phyloP scores from a whole-genome alignment of 1,140 invertebrate species.

The Vollenhovia emeryi region DNA sequence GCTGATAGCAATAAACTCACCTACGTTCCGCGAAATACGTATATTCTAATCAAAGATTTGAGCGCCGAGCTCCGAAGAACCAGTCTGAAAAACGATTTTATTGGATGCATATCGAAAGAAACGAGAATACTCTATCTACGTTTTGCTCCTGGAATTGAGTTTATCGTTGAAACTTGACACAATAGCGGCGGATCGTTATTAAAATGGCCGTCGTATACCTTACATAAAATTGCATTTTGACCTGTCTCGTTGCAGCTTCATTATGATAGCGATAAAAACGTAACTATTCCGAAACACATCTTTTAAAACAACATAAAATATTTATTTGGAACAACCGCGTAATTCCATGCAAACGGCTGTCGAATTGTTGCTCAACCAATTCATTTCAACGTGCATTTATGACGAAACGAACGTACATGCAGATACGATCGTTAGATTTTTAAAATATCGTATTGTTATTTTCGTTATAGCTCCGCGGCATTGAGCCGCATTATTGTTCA shows the following conservation, averaged over 20 bases:
- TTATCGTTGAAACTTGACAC: not conserved
- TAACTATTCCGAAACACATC: not conserved
- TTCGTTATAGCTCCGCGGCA: not conserved
- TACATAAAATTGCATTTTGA: not conserved
- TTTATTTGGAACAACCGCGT: not conserved
- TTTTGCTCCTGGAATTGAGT: conserved; percentile 1
- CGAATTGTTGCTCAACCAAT: not conserved
- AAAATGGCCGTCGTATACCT: not conserved
- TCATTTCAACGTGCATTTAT: not conserved
- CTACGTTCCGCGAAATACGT: conserved; percentile 61
- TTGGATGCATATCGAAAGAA: not conserved
- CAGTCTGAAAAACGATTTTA: not conserved
- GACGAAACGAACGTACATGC: not conserved
- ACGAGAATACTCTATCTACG: not conserved
- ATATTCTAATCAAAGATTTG: conserved; percentile 60
- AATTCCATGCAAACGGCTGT: not conserved
- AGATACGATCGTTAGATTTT: not conserved
- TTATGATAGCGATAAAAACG: not conserved
- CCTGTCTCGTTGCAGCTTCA: not conserved
- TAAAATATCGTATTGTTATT: not conserved
- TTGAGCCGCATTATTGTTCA: conserved; percentile 40
- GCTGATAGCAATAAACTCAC: conserved; percentile 46
- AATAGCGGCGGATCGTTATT: not conserved
- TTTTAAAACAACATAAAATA: not conserved
- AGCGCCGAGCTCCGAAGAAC: not conserved